Base-by-base conservation (phyloP, 2,113 vertebrate genomes). In the Charadrius vociferus region DNA sequence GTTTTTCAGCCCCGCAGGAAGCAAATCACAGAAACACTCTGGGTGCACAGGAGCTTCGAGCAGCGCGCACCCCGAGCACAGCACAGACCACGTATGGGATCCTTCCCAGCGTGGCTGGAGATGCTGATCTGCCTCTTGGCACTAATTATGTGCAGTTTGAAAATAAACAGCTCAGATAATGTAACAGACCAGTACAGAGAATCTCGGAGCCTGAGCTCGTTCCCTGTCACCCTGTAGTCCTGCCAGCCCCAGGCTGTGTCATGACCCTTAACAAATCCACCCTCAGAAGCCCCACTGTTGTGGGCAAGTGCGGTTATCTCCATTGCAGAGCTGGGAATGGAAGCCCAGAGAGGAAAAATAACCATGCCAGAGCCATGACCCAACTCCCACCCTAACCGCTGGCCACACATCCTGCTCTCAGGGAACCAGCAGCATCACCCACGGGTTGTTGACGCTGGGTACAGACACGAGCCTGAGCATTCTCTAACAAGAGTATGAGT, bases 401-500 rank as follows among this genome's bases (percentile, higher is more conserved):
- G 74, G 50, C 65, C 65, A 41, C 37, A 37, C 36, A 20, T 23
- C 15, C 59, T 41, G 36, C 77, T 74, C 61, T 12, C 49, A 39
- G 56, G 49, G 53, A 50, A 58, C 10, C 47, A 56, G 82, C 73
- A 59, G 81, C 90, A 65, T 18, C 65, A 34, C 29, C 47, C 4
- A 0, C 0, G 21, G 39, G 39, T 8, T 30, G 9, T 1, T 24
- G 55, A 22, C 30, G 52, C 62, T 45, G 61, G 34, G 67, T 4
- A 41, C 7, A 30, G 59, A 77, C 53, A 52, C 0, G 4, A 2
- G 1, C 59, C 39, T 0, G 3, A 55, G 79, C 30, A 18, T 39
- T 52, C 88, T 23, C 61, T 36, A 53, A 16, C 12, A 49, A 17
- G 32, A 83, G n/a, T 11, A 1, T 0, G 0, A 6, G 37, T 68